Conservation (phyloP, 2,113 vertebrate species). For the Chlorodrepanis virens region DNA sequence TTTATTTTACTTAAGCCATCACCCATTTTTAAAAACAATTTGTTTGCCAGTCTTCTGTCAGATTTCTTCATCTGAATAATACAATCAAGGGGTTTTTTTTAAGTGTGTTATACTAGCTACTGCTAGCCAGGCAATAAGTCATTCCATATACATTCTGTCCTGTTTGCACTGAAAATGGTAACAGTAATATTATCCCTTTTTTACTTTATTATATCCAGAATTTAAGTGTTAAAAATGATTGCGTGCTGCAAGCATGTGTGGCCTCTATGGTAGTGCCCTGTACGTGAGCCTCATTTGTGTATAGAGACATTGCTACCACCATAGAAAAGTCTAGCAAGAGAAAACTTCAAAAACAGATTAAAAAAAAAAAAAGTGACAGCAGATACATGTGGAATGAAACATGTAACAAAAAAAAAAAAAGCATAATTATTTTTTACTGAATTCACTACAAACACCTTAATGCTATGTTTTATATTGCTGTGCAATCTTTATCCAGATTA, state of each 20-base stretch:
- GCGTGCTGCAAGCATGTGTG: background rate
- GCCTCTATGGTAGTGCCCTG: background rate
- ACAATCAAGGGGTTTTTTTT: background rate
- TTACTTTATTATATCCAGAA: background rate
- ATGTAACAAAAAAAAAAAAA: background rate
- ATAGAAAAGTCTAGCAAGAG: background rate
- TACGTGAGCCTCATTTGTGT: background rate
- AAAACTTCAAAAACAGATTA: background rate
- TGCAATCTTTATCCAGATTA: background rate
- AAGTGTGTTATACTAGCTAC: background rate
- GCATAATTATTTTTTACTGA: background rate
- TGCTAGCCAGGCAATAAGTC: fast-evolving
- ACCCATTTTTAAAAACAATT: background rate
- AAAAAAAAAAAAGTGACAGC: background rate
- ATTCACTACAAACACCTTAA: background rate
- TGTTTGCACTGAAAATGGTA: background rate
- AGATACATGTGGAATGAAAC: background rate
- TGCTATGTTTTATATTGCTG: background rate
- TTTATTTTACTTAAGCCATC: background rate
- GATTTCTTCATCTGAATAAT: background rate
- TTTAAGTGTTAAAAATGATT: background rate
- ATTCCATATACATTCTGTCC: background rate
- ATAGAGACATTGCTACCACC: background rate
- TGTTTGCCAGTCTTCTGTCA: background rate
- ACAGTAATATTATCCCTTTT: background rate